Evolutionary conservation across 2,888 invertebrate genomes (phyloP), one percentile per base, ranked within the genome.

Genomic region (Mythimna ferrago): DNA sequence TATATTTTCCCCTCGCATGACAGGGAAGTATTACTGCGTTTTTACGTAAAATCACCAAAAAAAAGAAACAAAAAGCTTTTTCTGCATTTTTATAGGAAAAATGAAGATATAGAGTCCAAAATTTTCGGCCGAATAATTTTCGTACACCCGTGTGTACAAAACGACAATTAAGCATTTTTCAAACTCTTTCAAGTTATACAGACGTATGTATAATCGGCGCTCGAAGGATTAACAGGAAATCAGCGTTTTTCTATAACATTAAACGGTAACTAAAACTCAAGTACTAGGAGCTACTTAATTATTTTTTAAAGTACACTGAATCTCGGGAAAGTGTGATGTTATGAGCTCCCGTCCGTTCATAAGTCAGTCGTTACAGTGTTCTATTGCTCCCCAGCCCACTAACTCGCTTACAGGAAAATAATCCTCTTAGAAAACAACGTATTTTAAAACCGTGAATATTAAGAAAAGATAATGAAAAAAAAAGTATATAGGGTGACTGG

Each of bases 341-440:
- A 72, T 79, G 68, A 78, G 66, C 79, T 72, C 58, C 14, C 16
- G 63, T 78, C 68, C 62, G 54, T 58, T 48, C 80, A 73, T 78
- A 82, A 82, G 68, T 82, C 66, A 82, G 79, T 80, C 56, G 44
- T 60, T 80, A 66, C 72, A 63, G 32, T 6, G 41, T 78, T 80
- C 63, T 69, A 72, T 72, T 78, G 83, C 83, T 78, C 79, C 68
- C 83, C 63, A 72, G 63, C 53, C 62, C 66, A 69, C 79, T 54
- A 63, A 57, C 21, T 65, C 19, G 32, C 19, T n/a, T 56, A 38
- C 71, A 51, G 21, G 51, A 51, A 82, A 65, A 51, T 57, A 57
- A 70, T 67, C 10, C 11, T 44, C 38, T 67, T 67, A 38, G 61
- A 78, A 38, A 66, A 67, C 62, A 35, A 65, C 54, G 51, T 53